Conservation (phyloP, 1,140 invertebrate genomes). For the Drosophila serrata region DNA sequence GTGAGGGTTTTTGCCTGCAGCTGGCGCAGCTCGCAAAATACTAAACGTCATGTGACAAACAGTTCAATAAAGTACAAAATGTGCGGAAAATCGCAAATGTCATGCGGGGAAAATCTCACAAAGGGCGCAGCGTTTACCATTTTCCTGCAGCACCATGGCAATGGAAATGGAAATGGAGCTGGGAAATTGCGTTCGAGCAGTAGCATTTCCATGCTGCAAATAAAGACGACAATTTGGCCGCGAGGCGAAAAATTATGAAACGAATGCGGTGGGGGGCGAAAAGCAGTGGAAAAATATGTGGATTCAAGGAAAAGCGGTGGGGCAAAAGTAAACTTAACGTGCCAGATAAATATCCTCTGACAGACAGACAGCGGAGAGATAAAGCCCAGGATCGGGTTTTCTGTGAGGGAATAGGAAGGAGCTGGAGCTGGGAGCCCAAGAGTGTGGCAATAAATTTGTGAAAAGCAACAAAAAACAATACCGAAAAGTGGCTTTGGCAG, state of each 20-base stretch:
- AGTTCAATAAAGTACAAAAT: slow-evolving; percentile 84
- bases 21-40: slow-evolving; percentile 53
- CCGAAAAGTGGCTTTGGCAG: slow-evolving; percentile 68
- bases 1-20: slow-evolving; percentile 14
- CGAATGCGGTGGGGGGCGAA: slow-evolving; percentile 2
- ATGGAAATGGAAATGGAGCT: slow-evolving; percentile 70
- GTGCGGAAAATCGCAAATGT: slow-evolving; percentile 84
- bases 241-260: slow-evolving; percentile 82
- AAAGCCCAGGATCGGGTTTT: slow-evolving; percentile 43
- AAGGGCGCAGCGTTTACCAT: slow-evolving; percentile 68
- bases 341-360: slow-evolving; percentile 77
- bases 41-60: slow-evolving; percentile 77
- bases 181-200: slow-evolving; percentile 67
- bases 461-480: slow-evolving; percentile 76
- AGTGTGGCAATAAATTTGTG: slow-evolving; percentile 79
- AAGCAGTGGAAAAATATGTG: slow-evolving; percentile 16
- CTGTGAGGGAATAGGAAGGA: background rate
- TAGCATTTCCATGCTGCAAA: slow-evolving; percentile 74
- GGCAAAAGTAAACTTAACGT: slow-evolving; percentile 77
- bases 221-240: slow-evolving; percentile 83
- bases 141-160: slow-evolving; percentile 42
- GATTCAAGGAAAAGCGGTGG: slow-evolving; percentile 16
- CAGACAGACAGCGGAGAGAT: slow-evolving; percentile 54
- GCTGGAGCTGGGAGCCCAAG: slow-evolving; percentile 15
- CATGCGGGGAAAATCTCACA: slow-evolving; percentile 72